These are phyloP conservation scores for Amphilophus citrinellus DNA, from an alignment of 2,113 vertebrate species.

Conservation along the genomic window DNA sequence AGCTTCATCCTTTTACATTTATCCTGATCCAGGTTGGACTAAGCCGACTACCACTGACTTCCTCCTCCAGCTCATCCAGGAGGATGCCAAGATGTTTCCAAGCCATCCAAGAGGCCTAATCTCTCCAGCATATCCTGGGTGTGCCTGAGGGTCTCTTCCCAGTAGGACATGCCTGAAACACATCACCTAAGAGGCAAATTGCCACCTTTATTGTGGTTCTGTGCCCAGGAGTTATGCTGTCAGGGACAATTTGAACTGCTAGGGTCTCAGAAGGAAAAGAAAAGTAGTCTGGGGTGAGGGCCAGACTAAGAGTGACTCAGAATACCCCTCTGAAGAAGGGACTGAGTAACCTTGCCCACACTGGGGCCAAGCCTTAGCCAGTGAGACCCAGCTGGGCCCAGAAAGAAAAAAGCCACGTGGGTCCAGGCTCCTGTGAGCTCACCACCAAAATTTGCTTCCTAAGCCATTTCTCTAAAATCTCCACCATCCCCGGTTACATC, in stretches of 20 bases:
- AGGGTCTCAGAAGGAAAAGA: neutral
- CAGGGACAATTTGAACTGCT: neutral
- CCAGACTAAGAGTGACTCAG: conserved; percentile 8
- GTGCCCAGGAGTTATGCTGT: neutral
- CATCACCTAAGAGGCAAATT: neutral
- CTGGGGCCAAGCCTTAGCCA: neutral
- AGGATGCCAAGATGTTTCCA: neutral
- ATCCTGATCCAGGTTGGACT: fast-evolving
- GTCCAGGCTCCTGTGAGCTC: neutral
- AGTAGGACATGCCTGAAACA: neutral
- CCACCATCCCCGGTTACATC: neutral
- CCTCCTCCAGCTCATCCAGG: neutral
- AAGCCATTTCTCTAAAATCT: neutral
- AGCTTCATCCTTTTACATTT: neutral
- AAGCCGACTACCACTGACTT: neutral
- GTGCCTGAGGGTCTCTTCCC: neutral
- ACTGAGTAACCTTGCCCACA: neutral
- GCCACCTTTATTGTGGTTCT: neutral
- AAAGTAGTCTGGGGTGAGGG: neutral
- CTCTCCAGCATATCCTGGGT: neutral
- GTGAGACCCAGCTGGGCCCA: neutral
- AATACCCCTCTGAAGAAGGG: neutral
- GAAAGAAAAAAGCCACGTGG: neutral
- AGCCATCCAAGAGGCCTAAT: neutral
- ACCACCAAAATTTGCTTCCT: neutral